Evolutionary conservation across 92 coral and sea anemone species (phyloP), one percentile per base, ranked within the genome.

Genomic region (Palythoa caribaeorum): DNA sequence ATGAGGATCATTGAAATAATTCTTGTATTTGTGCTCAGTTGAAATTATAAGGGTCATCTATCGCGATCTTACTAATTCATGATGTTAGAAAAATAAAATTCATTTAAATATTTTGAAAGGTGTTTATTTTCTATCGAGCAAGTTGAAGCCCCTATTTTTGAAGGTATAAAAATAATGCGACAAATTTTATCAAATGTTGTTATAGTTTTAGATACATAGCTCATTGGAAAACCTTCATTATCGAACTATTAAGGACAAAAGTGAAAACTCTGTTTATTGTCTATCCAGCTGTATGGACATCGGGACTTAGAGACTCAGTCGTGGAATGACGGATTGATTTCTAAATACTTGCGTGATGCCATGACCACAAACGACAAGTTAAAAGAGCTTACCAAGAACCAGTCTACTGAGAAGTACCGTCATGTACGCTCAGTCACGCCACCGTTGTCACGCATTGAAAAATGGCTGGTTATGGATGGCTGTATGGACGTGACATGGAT

Each of bases 381-480:
- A 78, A 76, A 74, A 12, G 94, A 94, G 38, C 91, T 93, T 19
- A 80, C 90, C 36, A 74, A 72, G 35, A 84, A 87, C 38, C 88
- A 92, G 40, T 84, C 94, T 38, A 77, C 96, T 19, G 98, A 94
- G 21, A 94, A 89, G 60, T 94, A 93, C 66, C 94, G 96, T 1
- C 78, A 89, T 37, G 76, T 92, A 2, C 98, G 98, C 16, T 89
- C 92, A 75, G 78, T 93, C 89, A 47, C 76, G n/a, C 93, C 93
- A 10, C 90, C 92, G 2, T 70, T 90, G 75, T 91, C 89, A 28
- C 93, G 71, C 11, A 90, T 95, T 52, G 95, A 95, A 77, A 95
- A 95, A 79, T 97, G 98, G 99, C 77, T 97, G 59, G 98, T 97
- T 20, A 90, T 97, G 77, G 98, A 97, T 69, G 99, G 99, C 44